Base-by-base conservation (phyloP, 2,888 invertebrate genomes). In the Eilema depressum region DNA sequence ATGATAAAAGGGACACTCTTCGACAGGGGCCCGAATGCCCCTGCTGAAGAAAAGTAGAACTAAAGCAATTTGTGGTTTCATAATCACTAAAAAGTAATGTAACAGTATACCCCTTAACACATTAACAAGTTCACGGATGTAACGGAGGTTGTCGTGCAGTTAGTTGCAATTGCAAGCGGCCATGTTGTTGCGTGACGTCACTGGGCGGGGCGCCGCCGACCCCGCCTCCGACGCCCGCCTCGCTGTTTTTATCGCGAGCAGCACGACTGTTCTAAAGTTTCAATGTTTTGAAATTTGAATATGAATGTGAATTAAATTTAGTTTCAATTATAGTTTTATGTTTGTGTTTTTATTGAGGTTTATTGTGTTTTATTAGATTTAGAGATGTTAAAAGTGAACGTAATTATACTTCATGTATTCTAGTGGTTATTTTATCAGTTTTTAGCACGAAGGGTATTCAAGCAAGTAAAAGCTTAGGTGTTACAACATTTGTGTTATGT, bases 131-230 rank as follows among this genome's bases (percentile, higher is more conserved):
- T 79, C 75, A 68, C 71, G 69, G 59, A 69, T 73, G 68, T 66
- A 77, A 68, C 76, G 76, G 69, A 82, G 75, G 76, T 74, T 72
- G 65, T 73, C 80, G 73, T 88, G 88, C 87, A 89, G 83, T 84
- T 86, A 89, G 83, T 84, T 86, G 87, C 88, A 87, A 56, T 73
- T 87, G 87, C 86, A 88, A 79, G 85, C 95, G 90, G 95, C 95
- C 95, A 95, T 95, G 84, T 93, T 95, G 90, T 62, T 28, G 61
- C 20, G 83, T 92, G 92, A 91, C 92, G 92, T 90, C 89, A 90
- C 71, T 59, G 86, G 95, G 95, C 92, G 94, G 88, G 83, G 90
- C 89, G 57, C 62, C 12, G 17, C 53, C 33, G 53, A 86, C 85
- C 79, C 89, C 94, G 91, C 94, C 85, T 73, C 77, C 81, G 78